Conservation (phyloP, 1,140 invertebrate species). For the Colletes latitarsis region DNA sequence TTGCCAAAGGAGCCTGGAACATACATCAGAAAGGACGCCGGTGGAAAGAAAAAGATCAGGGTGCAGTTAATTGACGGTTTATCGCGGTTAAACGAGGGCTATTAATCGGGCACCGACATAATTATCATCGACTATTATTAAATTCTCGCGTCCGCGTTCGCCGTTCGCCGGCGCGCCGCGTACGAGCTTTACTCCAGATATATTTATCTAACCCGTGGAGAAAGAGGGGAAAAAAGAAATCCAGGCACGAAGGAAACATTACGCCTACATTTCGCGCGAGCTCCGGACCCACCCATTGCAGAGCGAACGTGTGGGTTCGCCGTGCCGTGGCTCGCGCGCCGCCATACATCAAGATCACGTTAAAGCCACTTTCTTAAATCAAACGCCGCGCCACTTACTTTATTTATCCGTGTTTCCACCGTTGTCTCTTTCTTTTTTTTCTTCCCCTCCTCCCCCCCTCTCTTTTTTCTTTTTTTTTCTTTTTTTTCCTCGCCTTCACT, state of each 20-base stretch:
- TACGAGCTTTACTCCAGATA: slow-evolving; percentile 38
- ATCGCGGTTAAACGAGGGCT: slow-evolving; percentile 53
- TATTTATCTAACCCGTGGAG: slow-evolving; percentile 50
- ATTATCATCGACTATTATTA: slow-evolving; percentile 61
- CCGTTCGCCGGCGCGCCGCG: slow-evolving; percentile 17
- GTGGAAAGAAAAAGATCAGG: neutral
- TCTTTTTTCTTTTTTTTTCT: no score
- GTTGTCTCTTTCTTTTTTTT: neutral
- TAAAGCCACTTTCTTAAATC: slow-evolving; percentile 57
- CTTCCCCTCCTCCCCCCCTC: no score
- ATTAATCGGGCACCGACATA: slow-evolving; percentile 57
- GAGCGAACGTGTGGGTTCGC: slow-evolving; percentile 32
- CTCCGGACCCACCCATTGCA: slow-evolving; percentile 47
- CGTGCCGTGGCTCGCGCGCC: slow-evolving; percentile 42
- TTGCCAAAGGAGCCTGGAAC: no score
- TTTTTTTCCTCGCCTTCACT: neutral
- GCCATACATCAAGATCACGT: slow-evolving; percentile 60
- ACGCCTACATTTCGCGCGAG: slow-evolving; percentile 60
- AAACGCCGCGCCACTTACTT: slow-evolving; percentile 47
- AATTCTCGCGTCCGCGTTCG: slow-evolving; percentile 16
- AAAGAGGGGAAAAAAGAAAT: neutral
- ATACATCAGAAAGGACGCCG: no score
- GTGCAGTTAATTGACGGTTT: slow-evolving; percentile 44
- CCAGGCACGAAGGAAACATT: slow-evolving; percentile 47
- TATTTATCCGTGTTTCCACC: slow-evolving; percentile 29